Evolutionary conservation across 2,113 vertebrate species (phyloP), one percentile per base, ranked within the genome.

Genomic region (Arvicanthis niloticus): DNA sequence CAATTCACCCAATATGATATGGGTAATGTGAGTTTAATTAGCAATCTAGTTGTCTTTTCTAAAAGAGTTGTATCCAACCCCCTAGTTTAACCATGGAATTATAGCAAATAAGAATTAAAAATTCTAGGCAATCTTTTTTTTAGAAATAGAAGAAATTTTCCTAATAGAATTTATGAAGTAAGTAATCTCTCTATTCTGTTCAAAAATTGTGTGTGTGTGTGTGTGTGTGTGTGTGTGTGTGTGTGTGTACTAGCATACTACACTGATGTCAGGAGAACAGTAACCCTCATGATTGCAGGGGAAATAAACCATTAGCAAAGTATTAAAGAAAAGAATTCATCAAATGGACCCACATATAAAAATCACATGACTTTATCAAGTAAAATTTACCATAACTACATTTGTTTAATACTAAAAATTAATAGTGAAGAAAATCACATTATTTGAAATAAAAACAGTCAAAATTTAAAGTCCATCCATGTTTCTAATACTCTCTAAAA

Each of bases 21-120:
- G 75, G 48, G 48, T 67, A 60, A 84, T 51, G 62, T 87, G 42
- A 95, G 88, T 68, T 87, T 42, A 92, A 76, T 96, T 95, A 13
- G 22, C 73, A 86, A 90, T 75, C 88, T 62, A 88, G 62, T 88
- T 70, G 13, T 45, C 5, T 91, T 92, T 91, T 12, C 37, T 81
- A 58, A 81, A 75, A 65, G 70, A 92, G 70, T 75, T 6, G 37
- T 67, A 13, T 73, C 15, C 21, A 77, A 72, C 3, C 5, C 37
- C 60, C 51, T 81, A 9, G 21, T 67, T 93, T 93, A 80, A 22
- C n/a, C 60, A 7, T 62, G 58, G 60, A 72, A 70, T 65, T 82
- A 87, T n/a, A 75, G 51, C 1, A 89, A 88, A 65, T 48, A 87
- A 60, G 21, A 26, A 67, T 95, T 78, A 82, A 53, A 1, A 88